Base-by-base conservation (phyloP, 2,888 invertebrate species). In the Strigamia maritima region DNA sequence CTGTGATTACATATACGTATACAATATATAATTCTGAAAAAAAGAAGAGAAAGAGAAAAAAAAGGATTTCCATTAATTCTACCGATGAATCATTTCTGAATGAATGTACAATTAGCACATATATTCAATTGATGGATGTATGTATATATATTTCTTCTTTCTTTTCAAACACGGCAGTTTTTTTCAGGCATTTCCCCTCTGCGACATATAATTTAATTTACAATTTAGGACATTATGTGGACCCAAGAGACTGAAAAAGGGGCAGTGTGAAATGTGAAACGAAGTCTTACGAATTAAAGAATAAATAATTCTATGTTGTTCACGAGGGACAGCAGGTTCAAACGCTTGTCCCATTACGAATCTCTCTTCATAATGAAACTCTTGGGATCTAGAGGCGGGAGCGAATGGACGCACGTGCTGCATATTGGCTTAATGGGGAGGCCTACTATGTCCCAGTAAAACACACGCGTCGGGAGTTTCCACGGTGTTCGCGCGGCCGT, bases 391-490 rank as follows among this genome's bases (percentile, higher is more conserved):
- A 14, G 70, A 70, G 70, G 70, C 70, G 70, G 70, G 26, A 70
- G 70, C 70, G 28, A 70, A 70, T 70, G 40, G 76, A 40, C 76
- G 76, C 76, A 40, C 76, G 76, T 75, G 76, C 35, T 75, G 76
- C 35, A 75, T 35, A 75, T 35, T 40, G 8, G 76, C 76, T 70
- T 70, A 70, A 75, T 75, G 35, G 76, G 76, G 76, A 40, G 76
- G 40, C 76, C 40, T 75, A 40, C 24, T 54, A 70, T n/a, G 26
- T 28, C 26, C 26, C 70, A 16, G 70, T 75, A 75, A n/a, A 35
- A 35, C 76, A 40, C 76, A 75, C 76, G 76, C 40, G 76, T 38
- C 40, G 76, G 26, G 35, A 75, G 35, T 35, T 40, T 75, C 16
- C 40, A 35, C 38, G 76, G 76, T 40, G 76, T 38, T 78, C 78